A percentile compares a stretch with the other conserved stretches of the same genome.
Evolutionary conservation across 2,113 vertebrate species (phyloP).

Genomic region (Tenebrosternarchus preto): DNA sequence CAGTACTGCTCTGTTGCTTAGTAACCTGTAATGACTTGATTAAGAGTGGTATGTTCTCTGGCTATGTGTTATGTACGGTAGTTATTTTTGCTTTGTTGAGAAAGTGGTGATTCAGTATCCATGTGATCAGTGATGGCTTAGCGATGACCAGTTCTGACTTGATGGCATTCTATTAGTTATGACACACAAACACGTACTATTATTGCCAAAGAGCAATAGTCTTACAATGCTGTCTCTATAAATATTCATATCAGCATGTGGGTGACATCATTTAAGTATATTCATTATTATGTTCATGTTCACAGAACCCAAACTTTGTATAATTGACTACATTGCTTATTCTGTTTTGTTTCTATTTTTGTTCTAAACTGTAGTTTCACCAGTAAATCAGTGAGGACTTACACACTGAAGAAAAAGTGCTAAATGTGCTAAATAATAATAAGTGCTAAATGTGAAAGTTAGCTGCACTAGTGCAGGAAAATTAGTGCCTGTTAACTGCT

Average conservation of each 20-base stretch:
- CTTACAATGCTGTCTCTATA: background rate
- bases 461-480: slow-evolving; percentile 54
- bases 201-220: background rate
- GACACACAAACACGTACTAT: background rate
- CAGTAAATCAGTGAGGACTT: slow-evolving; percentile 10
- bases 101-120: background rate
- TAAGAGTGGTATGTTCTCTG: slow-evolving; percentile 10
- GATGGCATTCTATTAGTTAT: background rate
- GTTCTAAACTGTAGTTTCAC: slow-evolving; percentile 15
- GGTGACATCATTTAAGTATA: background rate
- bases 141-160: background rate
- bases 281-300: background rate
- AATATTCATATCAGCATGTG: background rate
- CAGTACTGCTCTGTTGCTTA: slow-evolving; percentile 33
- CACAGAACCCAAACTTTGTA: background rate
- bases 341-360: slow-evolving; percentile 19
- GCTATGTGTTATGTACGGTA: slow-evolving; percentile 10
- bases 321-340: slow-evolving; percentile 7
- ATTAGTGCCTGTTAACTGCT: slow-evolving; percentile 47
- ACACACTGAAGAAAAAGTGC: slow-evolving; percentile 56
- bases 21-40: slow-evolving; percentile 40
- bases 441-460: slow-evolving; percentile 66
- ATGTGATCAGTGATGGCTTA: background rate
- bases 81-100: slow-evolving; percentile 31
- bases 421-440: slow-evolving; percentile 65